Evolutionary conservation across 1,140 invertebrate species (phyloP).

Genomic region (Cryptotermes secundus): DNA sequence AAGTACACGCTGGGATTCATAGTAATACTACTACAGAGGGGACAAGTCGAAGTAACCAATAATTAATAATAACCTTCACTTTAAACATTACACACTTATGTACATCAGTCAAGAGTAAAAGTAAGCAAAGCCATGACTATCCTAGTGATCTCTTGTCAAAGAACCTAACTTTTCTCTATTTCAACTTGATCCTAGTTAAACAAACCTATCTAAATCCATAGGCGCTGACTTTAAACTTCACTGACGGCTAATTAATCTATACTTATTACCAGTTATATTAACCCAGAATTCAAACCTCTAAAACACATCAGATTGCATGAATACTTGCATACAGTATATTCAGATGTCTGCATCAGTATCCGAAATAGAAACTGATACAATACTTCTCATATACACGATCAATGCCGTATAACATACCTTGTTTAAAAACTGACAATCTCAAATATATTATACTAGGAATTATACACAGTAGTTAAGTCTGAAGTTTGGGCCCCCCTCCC

Average conservation of each 20-base stretch:
- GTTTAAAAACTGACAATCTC: not conserved
- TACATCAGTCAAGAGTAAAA: slow-evolving; percentile 37
- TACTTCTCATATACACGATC: not conserved
- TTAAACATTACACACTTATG: slow-evolving; percentile 30
- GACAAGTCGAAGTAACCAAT: slow-evolving; percentile 40
- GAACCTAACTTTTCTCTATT: not conserved
- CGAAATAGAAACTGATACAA: not conserved
- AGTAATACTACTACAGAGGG: slow-evolving; percentile 31
- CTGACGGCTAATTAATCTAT: not conserved
- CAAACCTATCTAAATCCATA: slow-evolving; percentile 26
- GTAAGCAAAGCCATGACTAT: slow-evolving; percentile 24
- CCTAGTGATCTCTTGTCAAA: not conserved
- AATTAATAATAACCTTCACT: slow-evolving; percentile 36
- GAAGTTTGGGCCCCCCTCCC: not conserved
- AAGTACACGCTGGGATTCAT: not conserved
- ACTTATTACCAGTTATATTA: not conserved
- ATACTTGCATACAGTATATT: not conserved
- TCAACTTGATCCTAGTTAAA: not conserved
- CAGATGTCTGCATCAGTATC: not conserved
- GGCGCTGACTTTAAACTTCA: slow-evolving; percentile 21
- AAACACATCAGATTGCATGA: not conserved
- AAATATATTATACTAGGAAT: slow-evolving; percentile 9
- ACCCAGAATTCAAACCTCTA: not conserved
- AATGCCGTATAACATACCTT: not conserved
- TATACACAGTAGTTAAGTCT: not conserved